phyloP scores from a whole-genome alignment of 2,113 vertebrate species.

The Silurus glanis region DNA sequence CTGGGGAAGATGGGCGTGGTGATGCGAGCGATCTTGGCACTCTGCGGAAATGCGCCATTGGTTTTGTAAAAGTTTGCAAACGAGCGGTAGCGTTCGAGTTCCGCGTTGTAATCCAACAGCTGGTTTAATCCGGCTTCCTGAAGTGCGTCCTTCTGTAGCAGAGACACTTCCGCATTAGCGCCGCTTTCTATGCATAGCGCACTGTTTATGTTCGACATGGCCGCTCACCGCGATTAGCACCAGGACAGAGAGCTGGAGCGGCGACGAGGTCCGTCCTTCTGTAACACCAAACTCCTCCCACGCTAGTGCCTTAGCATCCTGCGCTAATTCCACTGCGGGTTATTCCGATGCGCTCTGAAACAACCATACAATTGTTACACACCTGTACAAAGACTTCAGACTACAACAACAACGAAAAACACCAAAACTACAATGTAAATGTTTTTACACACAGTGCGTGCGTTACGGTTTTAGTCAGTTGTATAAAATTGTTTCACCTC shows the following conservation, averaged over 20 bases:
- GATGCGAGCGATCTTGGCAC: conserved; percentile 92
- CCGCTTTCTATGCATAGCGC: conserved; percentile 89
- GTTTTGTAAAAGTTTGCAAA: conserved; percentile 95
- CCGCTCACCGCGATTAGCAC: conserved; percentile 48
- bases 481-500: too few relatives aligned
- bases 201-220: conserved; percentile 89
- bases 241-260: conserved; percentile 52
- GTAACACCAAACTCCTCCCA: conserved; percentile 66
- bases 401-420: not conserved
- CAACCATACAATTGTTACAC: conserved; percentile 69
- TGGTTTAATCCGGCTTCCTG: conserved; percentile 90
- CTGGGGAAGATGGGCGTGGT: conserved; percentile 92
- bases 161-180: conserved; percentile 84
- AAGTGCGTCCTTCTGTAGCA: conserved; percentile 92
- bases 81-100: conserved; percentile 94
- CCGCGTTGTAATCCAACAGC: conserved; percentile 96
- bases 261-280: conserved; percentile 60
- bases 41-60: conserved; percentile 90
- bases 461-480: too few relatives aligned
- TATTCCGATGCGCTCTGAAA: conserved; percentile 60
- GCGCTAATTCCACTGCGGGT: conserved; percentile 60
- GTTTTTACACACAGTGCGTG: too few relatives aligned
- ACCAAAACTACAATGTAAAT: not conserved
- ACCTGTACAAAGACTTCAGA: conserved; percentile 30
- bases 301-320: conserved; percentile 72